phyloP scores from a whole-genome alignment of 2,113 vertebrate species.

The Solea senegalensis region DNA sequence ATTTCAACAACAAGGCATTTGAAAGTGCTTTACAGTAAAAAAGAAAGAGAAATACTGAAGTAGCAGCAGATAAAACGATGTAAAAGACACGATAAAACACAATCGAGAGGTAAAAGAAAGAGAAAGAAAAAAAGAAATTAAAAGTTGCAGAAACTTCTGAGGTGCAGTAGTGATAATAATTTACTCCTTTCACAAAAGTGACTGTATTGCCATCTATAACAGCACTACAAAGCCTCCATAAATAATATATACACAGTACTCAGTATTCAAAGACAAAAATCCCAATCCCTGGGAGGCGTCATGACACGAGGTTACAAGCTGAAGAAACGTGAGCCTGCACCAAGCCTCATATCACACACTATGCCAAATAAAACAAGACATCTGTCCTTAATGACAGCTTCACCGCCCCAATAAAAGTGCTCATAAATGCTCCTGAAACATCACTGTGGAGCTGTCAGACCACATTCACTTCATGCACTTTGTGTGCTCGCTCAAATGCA shows the following conservation, averaged over 20 bases:
- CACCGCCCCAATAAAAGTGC: slow-evolving; percentile 1
- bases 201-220: not conserved
- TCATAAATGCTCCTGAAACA: not conserved
- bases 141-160: no score
- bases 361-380: slow-evolving; percentile 1
- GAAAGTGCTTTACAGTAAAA: no score
- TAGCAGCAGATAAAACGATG: no score
- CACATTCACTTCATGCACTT: not conserved
- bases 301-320: not conserved
- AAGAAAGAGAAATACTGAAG: no score
- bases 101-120: no score
- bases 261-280: not conserved
- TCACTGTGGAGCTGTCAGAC: not conserved
- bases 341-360: not conserved
- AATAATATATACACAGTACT: not conserved
- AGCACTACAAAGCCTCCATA: not conserved
- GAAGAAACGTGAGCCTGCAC: not conserved
- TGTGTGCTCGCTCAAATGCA: not conserved
- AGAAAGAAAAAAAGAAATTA: no score
- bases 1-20: no score
- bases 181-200: no score
- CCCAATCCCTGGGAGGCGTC: no score
- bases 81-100: no score
- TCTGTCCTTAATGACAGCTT: slow-evolving; percentile 4
- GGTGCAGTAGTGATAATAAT: no score